phyloP scores from a whole-genome alignment of 2,888 invertebrate genomes.

The Ceramica pisi region DNA sequence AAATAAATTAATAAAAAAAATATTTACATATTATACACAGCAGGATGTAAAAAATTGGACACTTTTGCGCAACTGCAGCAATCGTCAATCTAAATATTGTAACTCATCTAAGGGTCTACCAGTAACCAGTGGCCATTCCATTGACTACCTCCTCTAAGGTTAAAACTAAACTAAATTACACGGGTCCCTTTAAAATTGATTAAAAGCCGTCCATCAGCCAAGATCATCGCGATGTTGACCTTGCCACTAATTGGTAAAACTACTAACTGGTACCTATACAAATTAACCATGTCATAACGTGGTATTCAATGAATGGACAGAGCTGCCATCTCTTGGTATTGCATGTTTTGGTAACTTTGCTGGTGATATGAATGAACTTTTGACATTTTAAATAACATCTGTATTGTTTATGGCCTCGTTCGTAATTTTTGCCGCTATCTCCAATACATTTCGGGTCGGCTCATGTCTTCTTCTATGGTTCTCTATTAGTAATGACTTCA shows the following conservation, averaged over 20 bases:
- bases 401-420: background rate
- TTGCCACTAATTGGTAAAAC: conserved; percentile 53
- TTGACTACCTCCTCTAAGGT: background rate
- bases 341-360: background rate
- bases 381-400: conserved; percentile 1
- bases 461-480: background rate
- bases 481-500: background rate
- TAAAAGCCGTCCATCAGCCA: conserved; percentile 9
- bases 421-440: background rate
- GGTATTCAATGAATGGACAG: conserved; percentile 17
- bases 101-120: background rate
- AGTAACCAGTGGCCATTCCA: background rate
- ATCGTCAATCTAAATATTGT: background rate
- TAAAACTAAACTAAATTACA: conserved; percentile 10
- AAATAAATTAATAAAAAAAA: too few species aligned
- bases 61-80: too few species aligned
- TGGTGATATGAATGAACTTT: conserved; percentile 11
- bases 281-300: conserved; percentile 43
- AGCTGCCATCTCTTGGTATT: conserved; percentile 18
- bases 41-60: too few species aligned
- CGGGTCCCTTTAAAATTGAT: conserved; percentile 27
- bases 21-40: too few species aligned
- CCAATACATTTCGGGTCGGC: background rate
- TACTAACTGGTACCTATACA: conserved; percentile 17
- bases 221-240: conserved; percentile 39